A percentile compares a stretch with the other conserved stretches of the same genome.
phyloP scores from a whole-genome alignment of 2,888 invertebrate genomes.

The Eutolmus rufibarbis region DNA sequence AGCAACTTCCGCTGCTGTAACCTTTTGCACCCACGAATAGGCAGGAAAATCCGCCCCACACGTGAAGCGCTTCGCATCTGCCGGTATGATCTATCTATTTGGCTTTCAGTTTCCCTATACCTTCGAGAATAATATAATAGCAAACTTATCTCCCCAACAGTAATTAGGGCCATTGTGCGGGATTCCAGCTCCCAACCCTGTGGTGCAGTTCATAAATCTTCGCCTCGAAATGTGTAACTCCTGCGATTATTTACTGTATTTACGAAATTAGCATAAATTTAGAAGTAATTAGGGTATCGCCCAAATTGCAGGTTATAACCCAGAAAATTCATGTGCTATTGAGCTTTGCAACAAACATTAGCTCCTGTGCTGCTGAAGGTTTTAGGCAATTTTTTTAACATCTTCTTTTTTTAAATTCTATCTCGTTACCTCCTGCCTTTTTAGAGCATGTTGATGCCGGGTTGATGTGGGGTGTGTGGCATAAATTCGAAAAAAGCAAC shows the following conservation, averaged over 20 bases:
- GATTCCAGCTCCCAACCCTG: not conserved
- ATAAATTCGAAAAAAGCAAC: not conserved
- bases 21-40: not conserved
- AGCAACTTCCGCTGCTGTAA: constrained; percentile 1
- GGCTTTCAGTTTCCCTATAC: not conserved
- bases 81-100: constrained; percentile 7
- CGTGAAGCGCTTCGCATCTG: not conserved
- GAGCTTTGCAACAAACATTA: not conserved
- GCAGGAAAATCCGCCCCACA: not conserved
- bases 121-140: not conserved
- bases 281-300: not conserved
- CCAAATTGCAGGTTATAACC: not conserved
- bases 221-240: not conserved
- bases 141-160: not conserved
- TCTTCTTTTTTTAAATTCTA: not conserved
- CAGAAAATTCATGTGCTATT: not conserved
- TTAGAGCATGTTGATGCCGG: not conserved
- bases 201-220: constrained; percentile 5
- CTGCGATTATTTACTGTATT: not conserved
- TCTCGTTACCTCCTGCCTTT: not conserved
- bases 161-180: constrained; percentile 7
- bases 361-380: not conserved
- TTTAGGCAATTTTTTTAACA: not conserved
- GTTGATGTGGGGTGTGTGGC: not conserved
- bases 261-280: not conserved